Evolutionary conservation across 2,113 vertebrate species (phyloP).

Genomic region (human (Homo sapiens)): DNA sequence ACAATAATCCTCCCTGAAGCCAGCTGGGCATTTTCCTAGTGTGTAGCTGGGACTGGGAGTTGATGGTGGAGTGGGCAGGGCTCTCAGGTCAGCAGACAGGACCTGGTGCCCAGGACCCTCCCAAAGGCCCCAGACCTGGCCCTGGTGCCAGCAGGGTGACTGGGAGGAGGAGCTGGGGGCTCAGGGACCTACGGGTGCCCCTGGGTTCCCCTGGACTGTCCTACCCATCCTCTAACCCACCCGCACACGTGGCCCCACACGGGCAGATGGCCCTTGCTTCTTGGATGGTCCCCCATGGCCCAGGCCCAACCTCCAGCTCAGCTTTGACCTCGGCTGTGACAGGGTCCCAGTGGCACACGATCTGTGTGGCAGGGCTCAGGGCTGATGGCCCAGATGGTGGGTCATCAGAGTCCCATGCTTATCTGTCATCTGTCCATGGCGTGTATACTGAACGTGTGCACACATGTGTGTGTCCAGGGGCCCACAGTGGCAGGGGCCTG

Average conservation of each 20-base stretch:
- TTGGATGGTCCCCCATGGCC: accelerated
- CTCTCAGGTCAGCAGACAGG: neutral
- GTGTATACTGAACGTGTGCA: accelerated
- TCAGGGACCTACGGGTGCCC: neutral
- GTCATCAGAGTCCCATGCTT: no score
- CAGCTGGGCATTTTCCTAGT: accelerated
- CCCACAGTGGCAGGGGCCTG: neutral
- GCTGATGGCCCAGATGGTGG: no score
- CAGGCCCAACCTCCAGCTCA: neutral
- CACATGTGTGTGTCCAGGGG: accelerated
- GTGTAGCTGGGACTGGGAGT: accelerated
- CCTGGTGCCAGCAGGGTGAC: no score
- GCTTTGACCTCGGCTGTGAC: neutral
- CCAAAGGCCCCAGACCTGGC: neutral
- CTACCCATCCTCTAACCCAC: no score
- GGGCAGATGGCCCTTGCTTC: accelerated
- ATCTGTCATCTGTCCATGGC: accelerated
- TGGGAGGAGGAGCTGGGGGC: neutral
- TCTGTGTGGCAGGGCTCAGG: neutral
- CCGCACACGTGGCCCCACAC: neutral
- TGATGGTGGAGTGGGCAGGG: no score
- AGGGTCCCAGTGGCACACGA: neutral
- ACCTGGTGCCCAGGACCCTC: neutral
- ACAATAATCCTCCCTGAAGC: neutral
- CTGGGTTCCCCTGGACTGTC: neutral